These are phyloP conservation scores for Tortricodes alternella DNA, from an alignment of 2,888 invertebrate genomes.

Conservation along the genomic window DNA sequence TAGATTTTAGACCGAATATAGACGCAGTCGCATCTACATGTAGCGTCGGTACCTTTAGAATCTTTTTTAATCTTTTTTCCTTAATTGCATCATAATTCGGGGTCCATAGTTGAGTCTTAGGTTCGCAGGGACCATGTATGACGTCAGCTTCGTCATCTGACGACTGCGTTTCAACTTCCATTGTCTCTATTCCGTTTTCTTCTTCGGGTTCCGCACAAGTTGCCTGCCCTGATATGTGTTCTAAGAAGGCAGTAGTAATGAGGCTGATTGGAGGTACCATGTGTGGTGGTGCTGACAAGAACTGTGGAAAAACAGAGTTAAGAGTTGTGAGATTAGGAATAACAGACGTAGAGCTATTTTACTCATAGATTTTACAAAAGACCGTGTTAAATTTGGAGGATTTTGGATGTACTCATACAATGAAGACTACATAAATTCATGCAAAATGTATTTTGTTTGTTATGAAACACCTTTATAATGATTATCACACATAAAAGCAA, in stretches of 20 bases:
- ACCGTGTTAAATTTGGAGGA: too few relatives aligned
- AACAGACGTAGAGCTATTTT: too few relatives aligned
- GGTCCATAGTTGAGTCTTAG: slow-evolving; percentile 64
- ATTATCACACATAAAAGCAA: too few relatives aligned
- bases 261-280: slow-evolving; percentile 73
- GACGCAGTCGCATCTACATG: slow-evolving; percentile 54
- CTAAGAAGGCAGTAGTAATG: slow-evolving; percentile 67
- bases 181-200: slow-evolving; percentile 40
- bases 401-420: too few relatives aligned
- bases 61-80: slow-evolving; percentile 69
- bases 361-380: too few relatives aligned
- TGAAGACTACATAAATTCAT: too few relatives aligned
- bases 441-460: too few relatives aligned
- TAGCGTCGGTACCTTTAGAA: slow-evolving; percentile 59
- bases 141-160: slow-evolving; percentile 62
- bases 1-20: slow-evolving; percentile 54
- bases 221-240: slow-evolving; percentile 64
- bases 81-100: slow-evolving; percentile 71
- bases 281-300: slow-evolving; percentile 69
- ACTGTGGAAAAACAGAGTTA: slow-evolving; percentile 51
- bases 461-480: too few relatives aligned
- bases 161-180: slow-evolving; percentile 53
- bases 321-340: too few relatives aligned
- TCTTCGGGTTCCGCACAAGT: slow-evolving; percentile 44
- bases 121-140: slow-evolving; percentile 43